phyloP scores from a whole-genome alignment of 2,113 vertebrate genomes.

The Pomatostomus ruficeps region DNA sequence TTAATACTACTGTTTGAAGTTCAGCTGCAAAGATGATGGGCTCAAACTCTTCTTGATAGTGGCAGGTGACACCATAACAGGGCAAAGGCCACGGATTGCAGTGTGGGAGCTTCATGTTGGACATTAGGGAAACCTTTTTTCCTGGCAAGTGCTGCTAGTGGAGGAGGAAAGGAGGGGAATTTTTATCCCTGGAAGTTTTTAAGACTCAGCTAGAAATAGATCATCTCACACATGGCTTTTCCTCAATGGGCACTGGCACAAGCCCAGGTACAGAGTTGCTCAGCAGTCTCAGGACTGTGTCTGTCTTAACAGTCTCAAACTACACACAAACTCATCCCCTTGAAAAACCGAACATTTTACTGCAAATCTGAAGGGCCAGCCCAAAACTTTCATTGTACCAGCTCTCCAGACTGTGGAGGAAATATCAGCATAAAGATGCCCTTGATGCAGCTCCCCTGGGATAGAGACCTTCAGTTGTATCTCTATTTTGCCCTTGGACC shows the following conservation, averaged over 20 bases:
- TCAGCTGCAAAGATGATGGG: neutral
- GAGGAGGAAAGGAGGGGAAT: neutral
- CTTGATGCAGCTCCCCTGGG: neutral
- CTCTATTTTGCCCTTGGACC: neutral
- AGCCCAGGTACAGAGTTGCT: neutral
- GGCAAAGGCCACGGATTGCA: neutral
- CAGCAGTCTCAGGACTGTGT: neutral
- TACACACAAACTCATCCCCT: neutral
- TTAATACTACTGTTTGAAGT: neutral
- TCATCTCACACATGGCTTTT: neutral
- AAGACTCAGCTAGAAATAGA: neutral
- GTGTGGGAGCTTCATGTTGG: neutral
- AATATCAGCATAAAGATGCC: neutral
- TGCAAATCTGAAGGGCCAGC: neutral
- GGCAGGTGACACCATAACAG: neutral
- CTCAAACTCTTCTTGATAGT: neutral
- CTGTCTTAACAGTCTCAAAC: neutral
- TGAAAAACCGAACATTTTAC: neutral
- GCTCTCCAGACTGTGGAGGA: neutral
- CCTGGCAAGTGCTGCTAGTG: neutral
- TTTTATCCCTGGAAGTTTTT: neutral
- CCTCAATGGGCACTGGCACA: neutral
- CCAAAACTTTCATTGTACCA: neutral
- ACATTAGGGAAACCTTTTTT: neutral
- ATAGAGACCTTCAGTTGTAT: neutral